Evolutionary conservation across 2,888 invertebrate genomes (phyloP), one percentile per base, ranked within the genome.

Genomic region (Drosophila mayaguana): DNA sequence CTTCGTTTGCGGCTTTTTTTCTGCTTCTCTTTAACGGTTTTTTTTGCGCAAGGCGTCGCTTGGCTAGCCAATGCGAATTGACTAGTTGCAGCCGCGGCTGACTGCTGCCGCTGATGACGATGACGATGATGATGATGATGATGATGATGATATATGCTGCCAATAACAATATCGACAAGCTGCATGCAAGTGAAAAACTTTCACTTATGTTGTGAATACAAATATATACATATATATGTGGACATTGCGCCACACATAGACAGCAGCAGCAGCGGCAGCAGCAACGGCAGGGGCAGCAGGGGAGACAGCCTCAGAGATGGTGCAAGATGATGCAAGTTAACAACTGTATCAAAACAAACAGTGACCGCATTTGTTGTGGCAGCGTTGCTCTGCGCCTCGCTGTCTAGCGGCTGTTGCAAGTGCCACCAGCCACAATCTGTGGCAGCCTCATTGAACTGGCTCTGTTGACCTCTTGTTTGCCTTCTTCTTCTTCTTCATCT

Each of bases 111-210:
- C 43, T 81, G 80, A 51, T 72, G 60, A n/a, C 28, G n/a, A 18
- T 34, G 50, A 3, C 28, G 28, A 51, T 68, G 59, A 16, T 54
- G 16, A 14, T 55, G 77, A 74, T 76, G 85, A 80, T 40, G 51
- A 56, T 62, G 72, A 51, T 56, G 78, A 75, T 84, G 85, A 82
- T 83, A 75, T 74, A 72, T 83, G 81, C 71, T 67, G 72, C 80
- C 72, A 72, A 70, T 72, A 83, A 54, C 59, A 70, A 63, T 50
- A 69, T 51, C 36, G 55, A 67, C 50, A 42, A 16, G 57, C 38
- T 60, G 72, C 70, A 84, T 67, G 86, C 75, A 89, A 88, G 90
- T 89, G 89, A 84, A 82, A 88, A 89, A 88, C 90, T 88, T 88
- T 88, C 90, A 90, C 88, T 88, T 88, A 63, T 54, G 56, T 63